Percentiles rank a stretch among this genome's conserved stretches.
These are phyloP conservation scores for Melanchra persicariae DNA, from an alignment of 2,888 invertebrate genomes.

Conservation along the genomic window DNA sequence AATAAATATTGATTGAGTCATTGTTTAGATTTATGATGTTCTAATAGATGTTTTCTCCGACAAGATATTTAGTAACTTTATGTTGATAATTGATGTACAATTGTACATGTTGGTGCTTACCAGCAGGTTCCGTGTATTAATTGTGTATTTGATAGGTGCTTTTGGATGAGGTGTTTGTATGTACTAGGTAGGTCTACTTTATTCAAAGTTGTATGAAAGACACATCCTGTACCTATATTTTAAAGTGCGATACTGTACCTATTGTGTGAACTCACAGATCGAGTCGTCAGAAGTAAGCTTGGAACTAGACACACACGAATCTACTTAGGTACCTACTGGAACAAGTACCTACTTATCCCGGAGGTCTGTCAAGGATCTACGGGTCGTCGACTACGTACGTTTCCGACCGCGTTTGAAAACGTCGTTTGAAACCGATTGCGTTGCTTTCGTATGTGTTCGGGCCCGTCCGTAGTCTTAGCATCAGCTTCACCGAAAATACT, in stretches of 20 bases:
- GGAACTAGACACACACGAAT: slow-evolving; percentile 50
- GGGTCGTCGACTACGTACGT: slow-evolving; percentile 19
- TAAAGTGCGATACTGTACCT: too few relatives aligned
- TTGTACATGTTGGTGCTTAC: too few relatives aligned
- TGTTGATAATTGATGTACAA: too few relatives aligned
- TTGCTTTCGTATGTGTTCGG: slow-evolving; percentile 44
- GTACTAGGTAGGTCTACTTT: too few relatives aligned
- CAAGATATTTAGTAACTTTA: background rate
- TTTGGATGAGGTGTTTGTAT: too few relatives aligned
- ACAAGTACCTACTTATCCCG: background rate
- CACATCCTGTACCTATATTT: background rate
- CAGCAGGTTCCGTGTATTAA: too few relatives aligned
- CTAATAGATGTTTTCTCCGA: slow-evolving; percentile 5
- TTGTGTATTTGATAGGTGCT: too few relatives aligned
- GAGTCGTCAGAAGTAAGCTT: slow-evolving; percentile 1
- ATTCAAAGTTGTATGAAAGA: slow-evolving; percentile 2
- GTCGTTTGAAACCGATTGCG: slow-evolving; percentile 30
- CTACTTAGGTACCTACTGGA: slow-evolving; percentile 28
- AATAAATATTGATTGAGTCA: slow-evolving; percentile 67
- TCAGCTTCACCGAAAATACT: background rate
- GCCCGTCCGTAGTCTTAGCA: slow-evolving; percentile 29
- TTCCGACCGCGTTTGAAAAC: slow-evolving; percentile 49
- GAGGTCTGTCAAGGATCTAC: background rate
- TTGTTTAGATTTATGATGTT: slow-evolving; percentile 51
- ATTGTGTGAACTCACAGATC: background rate